Conservation (phyloP, 2,113 vertebrate genomes). For the Octodon degus region DNA sequence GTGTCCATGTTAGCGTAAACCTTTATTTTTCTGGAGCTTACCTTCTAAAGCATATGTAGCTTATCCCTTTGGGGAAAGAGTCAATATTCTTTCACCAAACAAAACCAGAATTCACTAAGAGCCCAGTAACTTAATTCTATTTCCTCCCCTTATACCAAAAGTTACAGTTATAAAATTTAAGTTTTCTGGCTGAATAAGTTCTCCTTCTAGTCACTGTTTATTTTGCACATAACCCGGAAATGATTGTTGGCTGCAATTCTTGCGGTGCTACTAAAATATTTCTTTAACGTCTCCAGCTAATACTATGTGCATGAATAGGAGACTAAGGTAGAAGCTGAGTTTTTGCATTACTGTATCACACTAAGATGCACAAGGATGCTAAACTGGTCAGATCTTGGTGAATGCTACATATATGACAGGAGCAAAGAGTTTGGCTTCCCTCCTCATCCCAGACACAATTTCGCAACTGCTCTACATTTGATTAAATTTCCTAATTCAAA, state of each 20-base stretch:
- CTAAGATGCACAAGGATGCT: slow-evolving; percentile 18
- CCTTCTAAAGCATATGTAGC: neutral
- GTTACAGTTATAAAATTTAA: slow-evolving; percentile 52
- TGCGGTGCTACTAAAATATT: slow-evolving; percentile 73
- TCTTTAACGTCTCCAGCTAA: slow-evolving; percentile 76
- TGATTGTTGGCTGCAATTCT: slow-evolving; percentile 76
- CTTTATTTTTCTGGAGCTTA: slow-evolving; percentile 16
- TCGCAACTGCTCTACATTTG: neutral
- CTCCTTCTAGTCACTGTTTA: slow-evolving; percentile 75
- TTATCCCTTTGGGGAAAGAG: neutral
- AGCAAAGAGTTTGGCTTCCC: slow-evolving; percentile 32
- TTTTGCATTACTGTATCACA: slow-evolving; percentile 78
- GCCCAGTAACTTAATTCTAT: slow-evolving; percentile 34
- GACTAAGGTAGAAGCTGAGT: slow-evolving; percentile 73
- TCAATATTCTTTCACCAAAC: neutral
- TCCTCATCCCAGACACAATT: neutral
- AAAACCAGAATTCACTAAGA: slow-evolving; percentile 54
- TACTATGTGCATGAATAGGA: slow-evolving; percentile 63
- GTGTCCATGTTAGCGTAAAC: slow-evolving; percentile 41
- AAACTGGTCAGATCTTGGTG: slow-evolving; percentile 62
- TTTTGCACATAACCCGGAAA: slow-evolving; percentile 75
- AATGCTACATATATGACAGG: neutral
- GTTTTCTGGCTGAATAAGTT: slow-evolving; percentile 70
- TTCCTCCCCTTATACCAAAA: slow-evolving; percentile 43
- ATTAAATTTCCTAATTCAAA: slow-evolving; percentile 66